Conservation (phyloP, 2,888 invertebrate species). For the Platycnemis pennipes region DNA sequence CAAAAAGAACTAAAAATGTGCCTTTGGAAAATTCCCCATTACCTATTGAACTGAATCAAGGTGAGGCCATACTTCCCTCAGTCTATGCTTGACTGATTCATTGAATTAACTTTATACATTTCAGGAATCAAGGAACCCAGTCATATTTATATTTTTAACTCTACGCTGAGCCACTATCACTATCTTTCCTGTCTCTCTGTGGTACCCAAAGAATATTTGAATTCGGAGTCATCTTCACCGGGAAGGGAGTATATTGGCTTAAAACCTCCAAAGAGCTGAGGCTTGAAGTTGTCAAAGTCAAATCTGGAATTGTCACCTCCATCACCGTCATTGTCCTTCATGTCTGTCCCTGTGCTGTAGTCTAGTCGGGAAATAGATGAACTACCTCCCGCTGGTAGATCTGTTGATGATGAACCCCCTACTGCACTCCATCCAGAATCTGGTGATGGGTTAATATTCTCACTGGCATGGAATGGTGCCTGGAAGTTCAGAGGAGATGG, state of each 20-base stretch:
- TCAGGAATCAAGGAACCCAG: neutral
- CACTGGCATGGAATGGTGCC: conserved; percentile 80
- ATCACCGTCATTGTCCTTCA: neutral
- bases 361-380: conserved; percentile 41
- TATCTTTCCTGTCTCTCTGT: conserved; percentile 60
- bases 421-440: conserved; percentile 83
- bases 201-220: conserved; percentile 25
- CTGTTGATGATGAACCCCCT: conserved; percentile 64
- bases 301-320: conserved; percentile 77
- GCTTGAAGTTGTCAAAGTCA: conserved; percentile 85
- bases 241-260: conserved; percentile 81
- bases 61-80: conserved; percentile 33
- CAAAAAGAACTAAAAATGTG: conserved; percentile 37
- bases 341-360: neutral
- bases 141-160: neutral
- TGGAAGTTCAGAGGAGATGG: conserved; percentile 71
- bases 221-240: conserved; percentile 70
- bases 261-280: conserved; percentile 86
- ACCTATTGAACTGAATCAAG: conserved; percentile 32
- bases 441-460: conserved; percentile 82
- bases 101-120: neutral
- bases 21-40: conserved; percentile 38
- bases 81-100: conserved; percentile 29
- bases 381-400: conserved; percentile 69
- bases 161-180: neutral